Percentiles rank a stretch among this genome's conserved stretches.
These are phyloP conservation scores for Coptodon bakossiorum DNA, from an alignment of 2,113 vertebrate species.

Conservation along the genomic window DNA sequence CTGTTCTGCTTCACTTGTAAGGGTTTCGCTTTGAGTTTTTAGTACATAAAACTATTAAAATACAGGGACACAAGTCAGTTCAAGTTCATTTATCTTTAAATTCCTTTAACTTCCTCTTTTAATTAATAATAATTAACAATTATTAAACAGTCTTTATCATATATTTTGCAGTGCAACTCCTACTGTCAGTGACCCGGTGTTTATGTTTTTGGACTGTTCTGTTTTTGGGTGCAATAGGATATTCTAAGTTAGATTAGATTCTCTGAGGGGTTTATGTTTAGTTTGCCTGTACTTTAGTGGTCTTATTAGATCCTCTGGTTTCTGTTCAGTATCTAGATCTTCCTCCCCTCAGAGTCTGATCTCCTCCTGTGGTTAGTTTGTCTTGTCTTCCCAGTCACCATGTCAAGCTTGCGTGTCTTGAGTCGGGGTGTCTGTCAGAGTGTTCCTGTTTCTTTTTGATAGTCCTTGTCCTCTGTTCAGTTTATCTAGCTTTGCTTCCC, in stretches of 20 bases:
- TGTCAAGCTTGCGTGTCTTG: neutral
- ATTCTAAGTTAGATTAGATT: neutral
- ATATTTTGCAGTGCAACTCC: neutral
- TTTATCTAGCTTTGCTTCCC: neutral
- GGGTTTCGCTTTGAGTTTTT: neutral
- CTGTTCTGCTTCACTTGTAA: neutral
- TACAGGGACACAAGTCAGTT: neutral
- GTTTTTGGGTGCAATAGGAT: neutral
- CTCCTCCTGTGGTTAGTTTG: neutral
- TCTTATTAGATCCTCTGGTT: neutral
- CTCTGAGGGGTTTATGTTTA: neutral
- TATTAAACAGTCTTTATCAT: neutral
- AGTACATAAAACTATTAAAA: neutral
- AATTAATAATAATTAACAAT: neutral
- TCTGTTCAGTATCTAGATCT: neutral
- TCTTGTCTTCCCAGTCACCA: neutral
- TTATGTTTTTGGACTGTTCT: neutral
- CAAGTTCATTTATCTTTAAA: neutral
- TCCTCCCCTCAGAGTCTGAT: neutral
- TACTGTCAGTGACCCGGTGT: neutral
- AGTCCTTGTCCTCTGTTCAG: neutral
- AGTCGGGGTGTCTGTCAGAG: neutral
- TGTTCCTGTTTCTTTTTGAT: neutral
- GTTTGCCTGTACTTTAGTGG: neutral
- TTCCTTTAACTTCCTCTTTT: neutral